phyloP scores from a whole-genome alignment of 2,113 vertebrate species.

The Thinocorus orbignyianus region DNA sequence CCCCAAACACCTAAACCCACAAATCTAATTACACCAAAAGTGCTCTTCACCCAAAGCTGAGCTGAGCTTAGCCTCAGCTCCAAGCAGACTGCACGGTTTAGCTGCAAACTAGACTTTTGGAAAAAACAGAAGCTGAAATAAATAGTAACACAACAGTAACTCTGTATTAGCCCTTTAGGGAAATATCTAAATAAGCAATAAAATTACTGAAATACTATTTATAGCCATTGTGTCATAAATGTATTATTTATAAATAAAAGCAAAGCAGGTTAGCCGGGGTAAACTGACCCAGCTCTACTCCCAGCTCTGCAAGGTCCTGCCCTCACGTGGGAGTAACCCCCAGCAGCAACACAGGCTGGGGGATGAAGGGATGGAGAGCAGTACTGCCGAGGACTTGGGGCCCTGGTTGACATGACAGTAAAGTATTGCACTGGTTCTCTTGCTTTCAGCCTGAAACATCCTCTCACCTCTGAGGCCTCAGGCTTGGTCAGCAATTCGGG shows the following conservation, averaged over 20 bases:
- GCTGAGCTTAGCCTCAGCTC: conserved; percentile 4
- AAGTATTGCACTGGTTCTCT: not conserved
- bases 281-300: not conserved
- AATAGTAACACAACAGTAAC: not conserved
- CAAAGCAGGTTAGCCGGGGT: not conserved
- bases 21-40: conserved; percentile 48
- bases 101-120: not conserved
- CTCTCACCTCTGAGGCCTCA: not conserved
- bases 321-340: not conserved
- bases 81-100: not conserved
- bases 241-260: conserved; percentile 25
- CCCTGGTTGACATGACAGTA: not conserved
- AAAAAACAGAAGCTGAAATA: conserved; percentile 24
- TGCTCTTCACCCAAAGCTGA: not conserved
- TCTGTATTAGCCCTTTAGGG: conserved; percentile 7
- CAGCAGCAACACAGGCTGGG: not conserved
- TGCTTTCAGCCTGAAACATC: not conserved
- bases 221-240: not conserved
- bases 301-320: not conserved
- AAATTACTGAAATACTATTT: conserved; percentile 39
- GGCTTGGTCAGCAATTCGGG: not conserved
- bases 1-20: conserved; percentile 57
- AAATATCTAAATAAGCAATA: conserved; percentile 37
- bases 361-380: not conserved
- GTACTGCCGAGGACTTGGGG: not conserved